phyloP scores from a whole-genome alignment of 2,113 vertebrate species.

The Pelecanus crispus region DNA sequence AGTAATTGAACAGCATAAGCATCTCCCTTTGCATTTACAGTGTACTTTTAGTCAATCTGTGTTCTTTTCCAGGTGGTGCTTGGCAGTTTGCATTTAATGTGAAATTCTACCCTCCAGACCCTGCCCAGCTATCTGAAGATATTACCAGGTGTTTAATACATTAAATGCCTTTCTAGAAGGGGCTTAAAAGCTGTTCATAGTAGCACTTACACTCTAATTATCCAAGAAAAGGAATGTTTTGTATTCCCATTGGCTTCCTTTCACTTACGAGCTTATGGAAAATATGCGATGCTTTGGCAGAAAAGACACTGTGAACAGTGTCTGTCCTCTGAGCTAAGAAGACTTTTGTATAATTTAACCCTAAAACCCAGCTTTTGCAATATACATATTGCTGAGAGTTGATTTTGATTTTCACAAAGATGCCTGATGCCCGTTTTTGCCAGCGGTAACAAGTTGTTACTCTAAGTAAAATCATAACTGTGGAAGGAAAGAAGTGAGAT shows the following conservation, averaged over 20 bases:
- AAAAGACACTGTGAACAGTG: neutral
- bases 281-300: neutral
- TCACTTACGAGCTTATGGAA: neutral
- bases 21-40: neutral
- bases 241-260: neutral
- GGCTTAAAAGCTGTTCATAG: neutral
- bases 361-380: neutral
- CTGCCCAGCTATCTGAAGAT: slow-evolving; percentile 92
- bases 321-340: neutral
- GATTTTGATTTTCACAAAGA: neutral
- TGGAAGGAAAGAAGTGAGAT: neutral
- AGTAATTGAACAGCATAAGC: neutral
- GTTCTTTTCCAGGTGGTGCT: slow-evolving; percentile 80
- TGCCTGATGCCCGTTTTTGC: neutral
- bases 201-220: neutral
- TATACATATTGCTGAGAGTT: neutral
- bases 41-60: neutral
- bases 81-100: slow-evolving; percentile 98
- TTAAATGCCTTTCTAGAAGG: neutral
- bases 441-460: neutral
- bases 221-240: neutral
- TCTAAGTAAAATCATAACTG: neutral
- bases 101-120: slow-evolving; percentile 98
- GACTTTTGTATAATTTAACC: neutral
- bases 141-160: slow-evolving; percentile 87